Evolutionary conservation across 2,888 invertebrate genomes (phyloP), one percentile per base, ranked within the genome.

Genomic region (Actias luna): DNA sequence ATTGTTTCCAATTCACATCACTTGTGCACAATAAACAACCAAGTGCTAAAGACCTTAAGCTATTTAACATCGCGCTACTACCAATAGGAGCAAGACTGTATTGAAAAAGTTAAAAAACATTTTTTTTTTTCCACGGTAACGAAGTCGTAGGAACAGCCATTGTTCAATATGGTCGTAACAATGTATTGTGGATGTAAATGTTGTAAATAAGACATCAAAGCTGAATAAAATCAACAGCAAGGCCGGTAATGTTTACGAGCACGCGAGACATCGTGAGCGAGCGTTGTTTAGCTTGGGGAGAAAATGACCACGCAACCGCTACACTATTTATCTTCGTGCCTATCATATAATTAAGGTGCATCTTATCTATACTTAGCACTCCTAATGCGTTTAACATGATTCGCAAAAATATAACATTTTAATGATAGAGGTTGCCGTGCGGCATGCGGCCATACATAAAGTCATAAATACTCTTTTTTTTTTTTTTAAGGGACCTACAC

Each of bases 171-270:
- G 46, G 22, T 50, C 22, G 22, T 50, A 25, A 50, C 25, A 25
- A 25, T 25, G n/a, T 55, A 29, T 55, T 16, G 59, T 57, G 64
- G 62, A 58, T 52, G 58, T 63, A 65, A 59, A 64, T 66, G 63
- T 63, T 63, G 63, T 72, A 67, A 75, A 67, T 69, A 69, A 74
- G 74, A 71, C 73, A 69, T 74, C 73, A 72, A 72, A 68, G 64
- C 63, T 36, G 61, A 61, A 60, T 64, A 67, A 64, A 70, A 69
- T 69, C 72, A 63, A 65, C 59, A 63, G 69, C 63, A 63, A 65
- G 66, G 62, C 62, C 36, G 57, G 55, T 74, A 74, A 74, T 74
- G 74, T 68, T 64, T 50, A 35, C 27, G 57, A 46, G 64, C 74
- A 75, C 76, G 73, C 75, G 69, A 73, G 39, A 52, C 27, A 52